phyloP scores from a whole-genome alignment of 2,888 invertebrate species.

The Iphiclides podalirius region DNA sequence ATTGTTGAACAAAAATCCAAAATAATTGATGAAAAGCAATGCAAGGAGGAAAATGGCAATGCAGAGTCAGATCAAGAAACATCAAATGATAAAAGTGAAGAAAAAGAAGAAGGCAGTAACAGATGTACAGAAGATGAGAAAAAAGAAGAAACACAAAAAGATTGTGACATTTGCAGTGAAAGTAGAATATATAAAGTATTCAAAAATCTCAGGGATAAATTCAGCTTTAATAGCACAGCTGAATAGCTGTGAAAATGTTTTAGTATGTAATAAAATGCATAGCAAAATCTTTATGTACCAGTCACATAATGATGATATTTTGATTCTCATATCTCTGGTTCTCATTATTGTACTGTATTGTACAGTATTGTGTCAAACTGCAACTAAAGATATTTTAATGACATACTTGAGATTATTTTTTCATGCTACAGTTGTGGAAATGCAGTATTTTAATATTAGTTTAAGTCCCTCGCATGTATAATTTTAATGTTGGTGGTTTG shows the following conservation, averaged over 20 bases:
- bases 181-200: slow-evolving; percentile 56
- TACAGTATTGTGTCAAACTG: too few species aligned
- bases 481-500: too few species aligned
- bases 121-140: slow-evolving; percentile 18
- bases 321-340: too few species aligned
- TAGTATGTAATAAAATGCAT: not conserved
- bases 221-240: slow-evolving; percentile 43
- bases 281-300: too few species aligned
- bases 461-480: too few species aligned
- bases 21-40: not conserved
- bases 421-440: too few species aligned
- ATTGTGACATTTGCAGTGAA: slow-evolving; percentile 60
- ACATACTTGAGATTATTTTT: not conserved
- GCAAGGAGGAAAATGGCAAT: not conserved
- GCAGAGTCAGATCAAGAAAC: not conserved
- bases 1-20: slow-evolving; percentile 2
- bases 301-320: too few species aligned
- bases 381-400: too few species aligned
- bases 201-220: slow-evolving; percentile 60
- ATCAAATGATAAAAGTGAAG: slow-evolving; percentile 11
- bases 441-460: too few species aligned
- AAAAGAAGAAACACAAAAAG: slow-evolving; percentile 23
- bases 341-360: too few species aligned
- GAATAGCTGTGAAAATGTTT: slow-evolving; percentile 2
- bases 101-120: slow-evolving; percentile 20